phyloP scores from a whole-genome alignment of 1,140 invertebrate genomes.

The Penaeus japonicus region DNA sequence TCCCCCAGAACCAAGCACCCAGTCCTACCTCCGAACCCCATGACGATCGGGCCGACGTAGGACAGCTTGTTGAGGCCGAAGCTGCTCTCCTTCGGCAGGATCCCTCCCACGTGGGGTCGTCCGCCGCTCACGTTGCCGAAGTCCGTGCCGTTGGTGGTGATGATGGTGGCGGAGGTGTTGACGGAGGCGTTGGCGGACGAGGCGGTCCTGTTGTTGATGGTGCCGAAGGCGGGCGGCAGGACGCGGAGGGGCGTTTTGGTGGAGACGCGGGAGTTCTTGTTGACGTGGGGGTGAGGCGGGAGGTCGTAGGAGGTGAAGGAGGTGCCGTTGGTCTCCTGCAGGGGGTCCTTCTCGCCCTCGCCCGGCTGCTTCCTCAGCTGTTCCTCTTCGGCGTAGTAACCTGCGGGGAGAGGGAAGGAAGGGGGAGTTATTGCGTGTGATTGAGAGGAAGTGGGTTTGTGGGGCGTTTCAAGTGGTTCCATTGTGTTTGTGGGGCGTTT shows the following conservation, averaged over 20 bases:
- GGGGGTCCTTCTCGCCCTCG: neutral
- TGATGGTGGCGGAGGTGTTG: slow-evolving; percentile 9
- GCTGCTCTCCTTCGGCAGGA: slow-evolving; percentile 33
- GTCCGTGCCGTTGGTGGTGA: neutral
- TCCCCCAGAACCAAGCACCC: no score
- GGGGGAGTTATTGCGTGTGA: neutral
- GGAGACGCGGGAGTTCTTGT: neutral
- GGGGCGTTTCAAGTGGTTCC: no score
- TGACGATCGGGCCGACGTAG: slow-evolving; percentile 89
- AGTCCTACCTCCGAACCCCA: slow-evolving; percentile 85
- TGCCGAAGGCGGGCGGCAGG: slow-evolving; percentile 45
- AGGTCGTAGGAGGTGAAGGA: neutral
- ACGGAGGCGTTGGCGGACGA: neutral
- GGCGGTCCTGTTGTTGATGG: neutral
- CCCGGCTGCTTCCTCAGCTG: slow-evolving; percentile 34
- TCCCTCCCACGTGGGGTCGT: slow-evolving; percentile 16
- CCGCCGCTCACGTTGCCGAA: slow-evolving; percentile 18
- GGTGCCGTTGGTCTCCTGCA: neutral
- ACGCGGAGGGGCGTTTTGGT: neutral
- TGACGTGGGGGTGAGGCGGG: neutral
- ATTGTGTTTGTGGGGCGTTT: no score
- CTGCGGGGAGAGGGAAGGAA: slow-evolving; percentile 63
- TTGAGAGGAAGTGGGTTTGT: no score
- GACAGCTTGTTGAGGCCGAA: slow-evolving; percentile 88
- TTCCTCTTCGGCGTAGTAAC: slow-evolving; percentile 78